phyloP scores from a whole-genome alignment of 2,797 vertebrate species.

The Psittacula derbiana region DNA sequence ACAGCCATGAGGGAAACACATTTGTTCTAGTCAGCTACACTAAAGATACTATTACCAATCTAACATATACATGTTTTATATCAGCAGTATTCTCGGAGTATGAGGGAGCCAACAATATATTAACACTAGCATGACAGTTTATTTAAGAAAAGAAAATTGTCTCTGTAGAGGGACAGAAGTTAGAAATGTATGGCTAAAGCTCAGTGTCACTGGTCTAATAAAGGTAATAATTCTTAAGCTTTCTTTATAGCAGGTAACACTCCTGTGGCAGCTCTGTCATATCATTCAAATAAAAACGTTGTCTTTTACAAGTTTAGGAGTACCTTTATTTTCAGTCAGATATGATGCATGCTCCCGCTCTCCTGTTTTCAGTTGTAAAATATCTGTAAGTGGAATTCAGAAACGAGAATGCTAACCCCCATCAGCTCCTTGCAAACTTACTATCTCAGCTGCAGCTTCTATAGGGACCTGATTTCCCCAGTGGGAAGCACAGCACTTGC shows the following conservation, averaged over 20 bases:
- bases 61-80: conserved; percentile 99
- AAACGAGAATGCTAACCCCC: conserved; percentile 43
- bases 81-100: conserved; percentile 91
- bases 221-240: conserved; percentile 94
- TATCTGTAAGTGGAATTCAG: conserved; percentile 58
- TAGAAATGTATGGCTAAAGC: conserved; percentile 90
- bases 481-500: not conserved
- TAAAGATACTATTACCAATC: conserved; percentile 99
- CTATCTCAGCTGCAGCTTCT: conserved; percentile 18
- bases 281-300: conserved; percentile 84
- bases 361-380: conserved; percentile 62
- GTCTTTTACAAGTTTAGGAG: conserved; percentile 85
- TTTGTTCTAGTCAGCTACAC: conserved; percentile 99
- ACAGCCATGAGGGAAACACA: conserved; percentile 93
- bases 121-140: conserved; percentile 99
- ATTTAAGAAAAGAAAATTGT: conserved; percentile 99
- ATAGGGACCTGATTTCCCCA: not conserved
- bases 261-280: conserved; percentile 83
- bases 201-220: conserved; percentile 92
- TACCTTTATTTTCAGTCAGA: conserved; percentile 78
- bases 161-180: conserved; percentile 91
- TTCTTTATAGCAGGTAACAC: conserved; percentile 89
- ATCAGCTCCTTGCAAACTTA: conserved; percentile 53
- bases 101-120: conserved; percentile 96
- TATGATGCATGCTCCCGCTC: conserved; percentile 71